Evolutionary conservation across 2,797 vertebrate genomes (phyloP), one percentile per base, ranked within the genome.

Genomic region (Danio tinwini): DNA sequence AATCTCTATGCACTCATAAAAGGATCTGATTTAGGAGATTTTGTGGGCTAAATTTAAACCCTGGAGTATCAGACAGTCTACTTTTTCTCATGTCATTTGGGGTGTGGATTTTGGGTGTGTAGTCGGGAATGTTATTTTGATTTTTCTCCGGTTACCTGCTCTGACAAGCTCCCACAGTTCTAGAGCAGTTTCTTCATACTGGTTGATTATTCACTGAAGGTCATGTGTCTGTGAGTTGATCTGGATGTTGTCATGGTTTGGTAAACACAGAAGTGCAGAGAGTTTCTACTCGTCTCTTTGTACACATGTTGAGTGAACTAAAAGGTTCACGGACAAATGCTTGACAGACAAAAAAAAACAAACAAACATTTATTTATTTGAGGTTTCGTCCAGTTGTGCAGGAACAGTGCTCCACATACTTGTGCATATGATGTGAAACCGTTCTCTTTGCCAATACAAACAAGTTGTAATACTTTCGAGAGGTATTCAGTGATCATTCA

Each of bases 81-180:
- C 17, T 63, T 12, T n/a, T 21, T 73, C 61, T 85, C 65, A 1
- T 50, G 62, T 47, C 44, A 81, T 63, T 55, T 40, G 47, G 83
- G 77, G 80, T 72, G 76, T 64, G 81, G 81, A 70, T 71, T 73
- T 68, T 88, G 88, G 91, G 90, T 87, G 89, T 88, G 89, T 88
- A 84, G 85, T 86, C 76, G 14, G 11, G 78, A 85, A 80, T 85
- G 0, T 65, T 74, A 69, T 76, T 84, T 71, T 81, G 44, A 52
- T 50, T 40, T 29, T 21, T 73, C 53, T 76, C 39, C 9, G 19
- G 10, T 78, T 79, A 68, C 91, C 83, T 87, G 92, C 68, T 87
- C 80, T 11, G 89, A 72, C 91, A 84, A 65, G 91, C 77, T 65
- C 47, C 67, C 39, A 39, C 53, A 45, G 21, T 59, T 81, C 81